phyloP scores from a whole-genome alignment of 2,113 vertebrate species.

The Paraplagusia blochii region DNA sequence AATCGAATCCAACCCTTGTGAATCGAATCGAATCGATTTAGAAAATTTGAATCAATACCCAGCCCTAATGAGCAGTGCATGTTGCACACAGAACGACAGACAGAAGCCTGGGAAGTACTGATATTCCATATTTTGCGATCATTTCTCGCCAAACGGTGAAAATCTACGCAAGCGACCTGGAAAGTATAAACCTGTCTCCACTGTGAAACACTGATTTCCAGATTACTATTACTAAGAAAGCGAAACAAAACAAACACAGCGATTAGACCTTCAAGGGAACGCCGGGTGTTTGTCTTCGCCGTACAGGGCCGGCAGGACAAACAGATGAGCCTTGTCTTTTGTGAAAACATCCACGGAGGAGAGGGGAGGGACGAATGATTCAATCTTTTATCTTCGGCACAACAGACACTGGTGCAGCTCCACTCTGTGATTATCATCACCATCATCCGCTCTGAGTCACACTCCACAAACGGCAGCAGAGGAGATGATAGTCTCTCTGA shows the following conservation, averaged over 20 bases:
- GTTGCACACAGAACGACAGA: slow-evolving; percentile 10
- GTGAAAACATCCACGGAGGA: slow-evolving; percentile 33
- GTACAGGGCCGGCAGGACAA: slow-evolving; percentile 33
- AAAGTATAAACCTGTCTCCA: neutral
- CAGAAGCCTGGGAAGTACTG: slow-evolving; percentile 6
- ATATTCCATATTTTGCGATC: neutral
- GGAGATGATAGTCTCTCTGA: slow-evolving; percentile 49
- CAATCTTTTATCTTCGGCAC: slow-evolving; percentile 35
- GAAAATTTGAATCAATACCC: too few species aligned
- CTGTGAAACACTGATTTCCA: neutral
- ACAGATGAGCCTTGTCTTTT: slow-evolving; percentile 34
- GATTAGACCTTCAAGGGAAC: slow-evolving; percentile 16
- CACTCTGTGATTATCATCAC: slow-evolving; percentile 30
- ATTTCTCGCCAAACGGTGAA: slow-evolving; percentile 6
- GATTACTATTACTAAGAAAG: neutral
- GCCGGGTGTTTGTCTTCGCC: slow-evolving; percentile 9
- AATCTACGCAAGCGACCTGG: neutral
- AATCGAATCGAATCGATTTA: too few species aligned
- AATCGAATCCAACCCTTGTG: too few species aligned
- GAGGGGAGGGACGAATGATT: slow-evolving; percentile 39
- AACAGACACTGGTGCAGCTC: slow-evolving; percentile 30
- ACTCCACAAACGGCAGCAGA: slow-evolving; percentile 37
- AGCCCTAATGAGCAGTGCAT: too few species aligned
- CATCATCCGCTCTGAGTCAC: slow-evolving; percentile 48
- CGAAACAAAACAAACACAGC: slow-evolving; percentile 12